phyloP scores from a whole-genome alignment of 2,888 invertebrate genomes.

The Trichopria drosophilae region DNA sequence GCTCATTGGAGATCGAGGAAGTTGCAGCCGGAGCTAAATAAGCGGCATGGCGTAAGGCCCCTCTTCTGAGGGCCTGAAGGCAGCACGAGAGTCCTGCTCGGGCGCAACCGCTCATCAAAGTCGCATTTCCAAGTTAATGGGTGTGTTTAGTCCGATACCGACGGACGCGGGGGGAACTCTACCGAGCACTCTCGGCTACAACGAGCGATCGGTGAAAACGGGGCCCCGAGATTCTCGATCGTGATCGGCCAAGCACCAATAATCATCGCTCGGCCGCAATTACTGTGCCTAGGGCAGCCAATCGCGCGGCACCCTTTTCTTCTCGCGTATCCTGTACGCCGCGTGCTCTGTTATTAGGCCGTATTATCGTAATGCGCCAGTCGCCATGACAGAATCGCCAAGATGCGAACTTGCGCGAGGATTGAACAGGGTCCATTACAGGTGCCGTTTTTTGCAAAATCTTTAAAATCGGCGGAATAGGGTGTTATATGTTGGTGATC shows the following conservation, averaged over 20 bases:
- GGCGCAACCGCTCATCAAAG: constrained; percentile 56
- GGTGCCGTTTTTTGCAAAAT: neutral
- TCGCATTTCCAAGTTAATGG: constrained; percentile 56
- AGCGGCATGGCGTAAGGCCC: no score
- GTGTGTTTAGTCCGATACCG: constrained; percentile 48
- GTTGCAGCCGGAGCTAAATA: no score
- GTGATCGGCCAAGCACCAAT: constrained; percentile 47
- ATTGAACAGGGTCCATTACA: neutral
- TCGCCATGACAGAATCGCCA: constrained; percentile 22
- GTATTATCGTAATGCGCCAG: constrained; percentile 55
- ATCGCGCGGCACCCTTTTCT: constrained; percentile 39
- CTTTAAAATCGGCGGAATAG: neutral
- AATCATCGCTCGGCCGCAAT: constrained; percentile 54
- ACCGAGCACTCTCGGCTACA: constrained; percentile 3
- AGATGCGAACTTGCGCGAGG: neutral
- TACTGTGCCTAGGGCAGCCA: constrained; percentile 51
- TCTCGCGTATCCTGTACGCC: constrained; percentile 32
- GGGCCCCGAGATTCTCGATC: constrained; percentile 45
- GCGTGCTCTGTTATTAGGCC: constrained; percentile 55
- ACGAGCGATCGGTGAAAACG: constrained; percentile 15
- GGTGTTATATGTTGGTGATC: no score
- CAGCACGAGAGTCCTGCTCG: constrained; percentile 4
- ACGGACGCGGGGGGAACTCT: constrained; percentile 9
- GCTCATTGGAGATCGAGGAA: no score
- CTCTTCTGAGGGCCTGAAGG: constrained; percentile 26